Percentiles rank a stretch among this genome's conserved stretches.
Conservation (phyloP, 2,113 vertebrate species). For the Vidua macroura region DNA sequence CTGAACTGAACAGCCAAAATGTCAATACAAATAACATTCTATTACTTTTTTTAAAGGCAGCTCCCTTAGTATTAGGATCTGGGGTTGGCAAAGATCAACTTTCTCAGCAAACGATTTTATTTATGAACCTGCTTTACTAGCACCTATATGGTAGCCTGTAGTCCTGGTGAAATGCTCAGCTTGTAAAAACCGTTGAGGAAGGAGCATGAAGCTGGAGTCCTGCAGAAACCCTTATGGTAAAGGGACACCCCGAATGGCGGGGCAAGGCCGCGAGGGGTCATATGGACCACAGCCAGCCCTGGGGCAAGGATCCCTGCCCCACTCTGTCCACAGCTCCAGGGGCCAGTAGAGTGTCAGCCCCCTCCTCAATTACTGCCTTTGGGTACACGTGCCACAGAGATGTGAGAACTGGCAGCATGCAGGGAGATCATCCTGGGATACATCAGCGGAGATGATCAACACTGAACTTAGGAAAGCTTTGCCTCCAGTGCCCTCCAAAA, state of each 20-base stretch:
- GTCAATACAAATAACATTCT: not conserved
- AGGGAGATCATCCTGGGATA: not conserved
- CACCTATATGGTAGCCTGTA: not conserved
- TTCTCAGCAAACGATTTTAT: not conserved
- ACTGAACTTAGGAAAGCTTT: not conserved
- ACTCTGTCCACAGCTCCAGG: accelerated
- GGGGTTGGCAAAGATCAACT: not conserved
- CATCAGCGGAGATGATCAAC: not conserved
- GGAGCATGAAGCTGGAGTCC: not conserved
- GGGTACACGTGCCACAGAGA: not conserved
- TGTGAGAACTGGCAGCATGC: accelerated
- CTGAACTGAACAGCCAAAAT: not conserved
- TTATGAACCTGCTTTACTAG: not conserved
- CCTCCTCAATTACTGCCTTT: not conserved
- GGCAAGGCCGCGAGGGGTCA: not conserved
- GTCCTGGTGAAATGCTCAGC: not conserved
- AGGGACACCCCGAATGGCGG: accelerated
- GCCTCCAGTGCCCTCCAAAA: not conserved
- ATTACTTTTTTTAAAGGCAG: not conserved
- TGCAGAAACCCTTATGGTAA: not conserved
- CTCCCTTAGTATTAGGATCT: not conserved
- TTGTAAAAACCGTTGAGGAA: not conserved
- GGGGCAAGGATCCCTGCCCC: not conserved
- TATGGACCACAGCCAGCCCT: not conserved
- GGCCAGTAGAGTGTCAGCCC: not conserved